phyloP scores from a whole-genome alignment of 2,113 vertebrate genomes.

The Larimichthys polyactis region DNA sequence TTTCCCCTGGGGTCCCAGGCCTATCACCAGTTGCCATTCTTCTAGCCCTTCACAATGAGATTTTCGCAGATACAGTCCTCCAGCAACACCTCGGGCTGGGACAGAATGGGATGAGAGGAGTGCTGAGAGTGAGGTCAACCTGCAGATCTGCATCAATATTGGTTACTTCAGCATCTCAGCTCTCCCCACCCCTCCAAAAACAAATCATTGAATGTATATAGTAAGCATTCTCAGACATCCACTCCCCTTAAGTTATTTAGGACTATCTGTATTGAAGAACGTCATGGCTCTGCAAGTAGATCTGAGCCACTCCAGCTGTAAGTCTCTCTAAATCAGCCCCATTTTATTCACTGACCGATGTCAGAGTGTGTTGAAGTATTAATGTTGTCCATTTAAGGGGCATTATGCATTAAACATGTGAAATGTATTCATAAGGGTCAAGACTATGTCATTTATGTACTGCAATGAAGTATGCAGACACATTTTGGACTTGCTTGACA shows the following conservation, averaged over 20 bases:
- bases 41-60: constrained; percentile 71
- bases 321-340: not conserved
- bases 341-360: not conserved
- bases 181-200: not conserved
- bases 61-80: constrained; percentile 67
- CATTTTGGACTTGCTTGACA: not conserved
- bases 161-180: constrained; percentile 18
- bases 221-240: not conserved
- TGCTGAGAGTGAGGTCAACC: constrained; percentile 18
- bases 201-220: constrained; percentile 43
- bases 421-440: not conserved
- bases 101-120: constrained; percentile 18
- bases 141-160: constrained; percentile 61
- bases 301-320: not conserved
- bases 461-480: not conserved
- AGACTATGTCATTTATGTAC: not conserved
- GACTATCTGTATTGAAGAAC: not conserved
- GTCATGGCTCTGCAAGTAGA: not conserved
- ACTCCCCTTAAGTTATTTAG: not conserved
- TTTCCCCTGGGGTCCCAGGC: constrained; percentile 67
- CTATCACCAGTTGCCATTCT: constrained; percentile 81
- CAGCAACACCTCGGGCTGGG: not conserved
- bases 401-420: not conserved
- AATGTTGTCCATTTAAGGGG: not conserved
- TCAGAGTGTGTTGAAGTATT: constrained; percentile 3